Evolutionary conservation across 2,888 invertebrate species (phyloP).

Genomic region (Parascotia fuliginaria): DNA sequence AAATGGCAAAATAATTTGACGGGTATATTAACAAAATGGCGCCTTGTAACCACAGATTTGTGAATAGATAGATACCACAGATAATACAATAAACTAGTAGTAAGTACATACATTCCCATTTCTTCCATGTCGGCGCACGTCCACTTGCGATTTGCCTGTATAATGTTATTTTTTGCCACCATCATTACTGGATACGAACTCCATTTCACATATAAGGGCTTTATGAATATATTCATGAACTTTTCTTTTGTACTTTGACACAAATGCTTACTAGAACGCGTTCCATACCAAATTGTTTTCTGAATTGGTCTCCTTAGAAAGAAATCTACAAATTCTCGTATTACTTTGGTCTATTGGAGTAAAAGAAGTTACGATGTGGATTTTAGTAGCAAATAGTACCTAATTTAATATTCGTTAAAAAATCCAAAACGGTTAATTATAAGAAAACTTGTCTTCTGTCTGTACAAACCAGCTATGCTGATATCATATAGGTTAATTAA

Average conservation of each 20-base stretch:
- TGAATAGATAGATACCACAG: slow-evolving; percentile 5
- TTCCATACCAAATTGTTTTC: not conserved
- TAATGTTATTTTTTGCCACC: slow-evolving; percentile 31
- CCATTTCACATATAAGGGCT: slow-evolving; percentile 17
- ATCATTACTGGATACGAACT: slow-evolving; percentile 23
- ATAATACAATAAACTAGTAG: too few species aligned
- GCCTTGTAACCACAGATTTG: slow-evolving; percentile 34
- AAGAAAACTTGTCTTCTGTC: too few species aligned
- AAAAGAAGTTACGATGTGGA: too few species aligned
- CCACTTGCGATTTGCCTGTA: slow-evolving; percentile 17
- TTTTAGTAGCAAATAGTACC: too few species aligned
- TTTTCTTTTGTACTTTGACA: slow-evolving; percentile 18
- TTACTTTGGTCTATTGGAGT: too few species aligned
- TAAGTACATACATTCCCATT: slow-evolving; percentile 16
- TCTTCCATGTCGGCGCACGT: slow-evolving; percentile 23
- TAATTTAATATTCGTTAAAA: too few species aligned
- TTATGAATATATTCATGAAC: slow-evolving; percentile 42
- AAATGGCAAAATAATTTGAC: not conserved
- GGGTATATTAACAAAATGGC: slow-evolving; percentile 14
- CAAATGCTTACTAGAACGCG: slow-evolving; percentile 12
- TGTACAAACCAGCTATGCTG: too few species aligned
- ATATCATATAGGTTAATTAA: too few species aligned
- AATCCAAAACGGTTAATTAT: too few species aligned
- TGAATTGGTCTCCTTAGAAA: too few species aligned
- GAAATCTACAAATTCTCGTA: too few species aligned